Conservation (phyloP, 2,888 invertebrate species). For the Drosophila paramelanica region DNA sequence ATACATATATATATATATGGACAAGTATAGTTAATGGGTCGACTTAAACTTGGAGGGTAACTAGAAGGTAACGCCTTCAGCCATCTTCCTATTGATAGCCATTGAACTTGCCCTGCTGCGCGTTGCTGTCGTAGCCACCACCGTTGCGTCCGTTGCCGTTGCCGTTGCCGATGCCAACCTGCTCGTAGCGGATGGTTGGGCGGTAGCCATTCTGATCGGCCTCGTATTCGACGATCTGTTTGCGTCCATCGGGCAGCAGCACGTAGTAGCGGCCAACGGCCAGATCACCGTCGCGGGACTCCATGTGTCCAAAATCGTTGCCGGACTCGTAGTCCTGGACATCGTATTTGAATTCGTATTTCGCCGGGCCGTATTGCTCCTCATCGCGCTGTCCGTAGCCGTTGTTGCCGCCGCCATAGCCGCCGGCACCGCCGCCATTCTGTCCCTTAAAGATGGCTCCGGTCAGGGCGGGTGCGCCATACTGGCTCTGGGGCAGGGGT, state of each 20-base stretch:
- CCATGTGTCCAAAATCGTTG: constrained; percentile 89
- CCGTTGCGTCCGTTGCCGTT: constrained; percentile 69
- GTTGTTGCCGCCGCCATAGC: constrained; percentile 53
- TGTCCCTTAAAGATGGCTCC: constrained; percentile 85
- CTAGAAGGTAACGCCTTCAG: constrained; percentile 47
- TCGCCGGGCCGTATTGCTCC: constrained; percentile 88
- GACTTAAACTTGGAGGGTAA: constrained; percentile 58
- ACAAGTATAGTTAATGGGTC: constrained; percentile 67
- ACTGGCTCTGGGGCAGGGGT: constrained; percentile 85
- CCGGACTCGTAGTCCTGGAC: constrained; percentile 88
- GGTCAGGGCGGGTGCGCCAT: constrained; percentile 86
- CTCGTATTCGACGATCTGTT: constrained; percentile 89
- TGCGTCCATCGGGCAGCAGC: constrained; percentile 89
- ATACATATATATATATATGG: constrained; percentile 30
- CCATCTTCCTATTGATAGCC: constrained; percentile 77
- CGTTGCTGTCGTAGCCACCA: constrained; percentile 80
- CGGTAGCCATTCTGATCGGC: constrained; percentile 89
- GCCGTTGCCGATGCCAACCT: constrained; percentile 85
- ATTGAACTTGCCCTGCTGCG: constrained; percentile 80
- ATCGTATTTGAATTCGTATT: constrained; percentile 89
- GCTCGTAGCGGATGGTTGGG: constrained; percentile 89
- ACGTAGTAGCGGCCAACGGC: constrained; percentile 89
- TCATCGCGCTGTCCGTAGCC: constrained; percentile 77
- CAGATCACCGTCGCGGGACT: constrained; percentile 88
- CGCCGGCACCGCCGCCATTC: constrained; percentile 58